These are phyloP conservation scores for Muntiacus reevesi DNA, from an alignment of 2,113 vertebrate species.

Conservation along the genomic window DNA sequence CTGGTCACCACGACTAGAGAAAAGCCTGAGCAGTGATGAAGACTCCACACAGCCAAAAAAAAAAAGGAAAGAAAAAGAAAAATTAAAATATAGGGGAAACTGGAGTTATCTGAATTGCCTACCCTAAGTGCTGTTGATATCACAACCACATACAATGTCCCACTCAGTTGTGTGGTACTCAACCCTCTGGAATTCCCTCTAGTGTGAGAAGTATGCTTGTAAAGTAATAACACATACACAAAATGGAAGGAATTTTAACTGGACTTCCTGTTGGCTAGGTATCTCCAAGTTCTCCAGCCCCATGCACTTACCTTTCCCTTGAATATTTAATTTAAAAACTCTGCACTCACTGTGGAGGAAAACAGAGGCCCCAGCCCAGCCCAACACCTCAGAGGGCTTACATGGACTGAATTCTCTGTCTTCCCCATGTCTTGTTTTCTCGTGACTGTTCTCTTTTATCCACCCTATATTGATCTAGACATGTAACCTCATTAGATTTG, in stretches of 20 bases:
- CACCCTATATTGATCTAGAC: background rate
- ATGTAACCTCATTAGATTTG: background rate
- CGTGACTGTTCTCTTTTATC: background rate
- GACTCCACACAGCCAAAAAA: background rate
- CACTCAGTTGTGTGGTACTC: background rate
- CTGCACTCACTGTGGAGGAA: background rate
- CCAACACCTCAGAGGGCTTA: background rate
- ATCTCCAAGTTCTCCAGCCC: background rate
- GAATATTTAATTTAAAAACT: constrained; percentile 10
- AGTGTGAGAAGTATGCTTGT: background rate
- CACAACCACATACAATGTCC: background rate
- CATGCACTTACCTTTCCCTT: background rate
- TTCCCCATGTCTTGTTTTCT: background rate
- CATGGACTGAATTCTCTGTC: background rate
- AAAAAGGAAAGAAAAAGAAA: background rate
- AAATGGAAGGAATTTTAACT: background rate
- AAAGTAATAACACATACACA: background rate
- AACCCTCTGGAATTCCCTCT: background rate
- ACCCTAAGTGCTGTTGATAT: background rate
- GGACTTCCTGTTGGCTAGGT: background rate
- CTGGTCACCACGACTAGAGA: background rate
- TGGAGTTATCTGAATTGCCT: background rate
- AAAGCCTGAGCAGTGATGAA: background rate
- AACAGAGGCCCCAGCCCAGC: background rate
- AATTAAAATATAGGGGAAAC: background rate